Evolutionary conservation across 2,797 vertebrate genomes (phyloP), one percentile per base, ranked within the genome.

Genomic region (Hipposideros larvatus): DNA sequence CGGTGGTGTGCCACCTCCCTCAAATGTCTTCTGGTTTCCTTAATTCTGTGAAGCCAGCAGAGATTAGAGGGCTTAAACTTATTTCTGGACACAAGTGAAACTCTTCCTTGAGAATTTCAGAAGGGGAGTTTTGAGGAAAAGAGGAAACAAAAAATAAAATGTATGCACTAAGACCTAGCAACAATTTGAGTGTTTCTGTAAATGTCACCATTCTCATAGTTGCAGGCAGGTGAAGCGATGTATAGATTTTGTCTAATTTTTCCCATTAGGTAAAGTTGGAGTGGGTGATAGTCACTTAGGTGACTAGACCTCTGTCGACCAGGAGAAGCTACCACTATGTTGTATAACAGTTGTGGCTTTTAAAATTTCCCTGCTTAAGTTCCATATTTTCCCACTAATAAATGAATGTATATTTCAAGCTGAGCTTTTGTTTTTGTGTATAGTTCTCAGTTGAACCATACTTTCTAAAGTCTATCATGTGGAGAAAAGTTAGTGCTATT

Each of bases 371-470:
- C 61, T 79, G 9, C 51, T 48, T 82, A 80, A 77, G 26, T 83
- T 91, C 4, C 8, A 82, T n/a, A 89, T 91, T 91, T 93, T 94
- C 19, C 31, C 37, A 51, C 21, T 74, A 87, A 95, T 95, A 95
- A 80, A 7, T 53, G 91, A 85, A 4, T 31, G 2, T 0, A 91
- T 22, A 51, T 96, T 96, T 91, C 74, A 91, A 85, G 28, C 28
- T 51, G n/a, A 63, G 94, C 14, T 19, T 15, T 71, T 95, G 41
- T 86, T 98, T 78, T 71, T 43, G 16, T 87, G 21, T 78, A 92
- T 87, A 90, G 85, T 68, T 94, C 34, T 92, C 75, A 73, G 51
- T 90, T 92, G 80, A 94, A 85, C 16, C 11, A 71, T 85, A 31
- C n/a, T 95, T 93, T 90, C 65, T 90, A 31, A 83, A 86, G 87